A percentile compares a stretch with the other conserved stretches of the same genome.
Evolutionary conservation across 2,797 vertebrate species (phyloP).

Genomic region (Xiphophorus birchmanni): DNA sequence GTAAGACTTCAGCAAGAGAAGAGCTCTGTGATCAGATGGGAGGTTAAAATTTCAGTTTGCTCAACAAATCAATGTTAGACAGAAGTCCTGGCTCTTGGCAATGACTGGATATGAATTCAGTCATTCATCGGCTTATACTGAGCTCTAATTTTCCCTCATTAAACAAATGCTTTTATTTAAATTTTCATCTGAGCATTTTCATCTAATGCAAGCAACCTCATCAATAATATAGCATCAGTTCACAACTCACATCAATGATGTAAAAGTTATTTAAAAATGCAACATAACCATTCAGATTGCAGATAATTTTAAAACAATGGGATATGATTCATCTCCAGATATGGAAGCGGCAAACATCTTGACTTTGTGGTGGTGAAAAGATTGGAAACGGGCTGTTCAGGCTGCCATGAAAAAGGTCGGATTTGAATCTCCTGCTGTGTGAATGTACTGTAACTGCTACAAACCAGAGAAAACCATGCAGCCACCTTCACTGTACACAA

Average conservation of each 20-base stretch:
- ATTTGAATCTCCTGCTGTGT: too few species aligned
- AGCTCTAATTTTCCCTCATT: not conserved
- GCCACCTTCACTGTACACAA: not conserved
- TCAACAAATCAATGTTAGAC: constrained; percentile 18
- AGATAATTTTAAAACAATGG: too few species aligned
- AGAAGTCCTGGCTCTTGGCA: constrained; percentile 2
- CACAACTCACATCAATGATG: too few species aligned
- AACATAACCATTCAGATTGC: too few species aligned
- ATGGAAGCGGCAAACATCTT: too few species aligned
- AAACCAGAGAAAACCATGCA: not conserved
- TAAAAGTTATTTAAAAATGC: too few species aligned
- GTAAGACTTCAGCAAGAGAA: constrained; percentile 22
- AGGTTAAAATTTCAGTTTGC: constrained; percentile 37
- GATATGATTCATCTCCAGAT: too few species aligned
- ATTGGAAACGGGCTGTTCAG: too few species aligned
- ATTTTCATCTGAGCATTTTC: not conserved
- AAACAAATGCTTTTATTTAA: not conserved
- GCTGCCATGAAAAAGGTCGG: too few species aligned
- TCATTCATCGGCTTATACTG: not conserved
- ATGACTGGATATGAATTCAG: not conserved
- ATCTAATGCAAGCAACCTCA: not conserved
- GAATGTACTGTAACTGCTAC: not conserved
- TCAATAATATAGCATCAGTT: not conserved
- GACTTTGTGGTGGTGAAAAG: too few species aligned
- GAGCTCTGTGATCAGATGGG: not conserved